Evolutionary conservation across 2,113 vertebrate species (phyloP).

Genomic region (Probosciger aterrimus): DNA sequence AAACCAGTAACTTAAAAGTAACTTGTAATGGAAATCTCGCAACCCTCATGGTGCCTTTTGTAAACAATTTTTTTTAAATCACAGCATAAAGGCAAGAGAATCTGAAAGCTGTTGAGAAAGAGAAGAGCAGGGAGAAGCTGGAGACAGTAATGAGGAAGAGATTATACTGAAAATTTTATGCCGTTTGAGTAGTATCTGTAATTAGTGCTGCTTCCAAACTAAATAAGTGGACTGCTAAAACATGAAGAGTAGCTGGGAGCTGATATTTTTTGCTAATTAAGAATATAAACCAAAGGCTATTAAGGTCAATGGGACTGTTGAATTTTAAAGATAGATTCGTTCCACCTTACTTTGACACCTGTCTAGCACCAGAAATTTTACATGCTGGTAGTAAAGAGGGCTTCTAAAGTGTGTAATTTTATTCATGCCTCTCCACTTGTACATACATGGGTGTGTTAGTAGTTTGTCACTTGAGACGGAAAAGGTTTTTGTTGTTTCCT

Average conservation of each 20-base stretch:
- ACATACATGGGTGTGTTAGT: not conserved
- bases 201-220: slow-evolving; percentile 35
- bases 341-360: not conserved
- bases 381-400: not conserved
- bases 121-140: slow-evolving; percentile 20
- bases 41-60: slow-evolving; percentile 37
- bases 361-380: not conserved
- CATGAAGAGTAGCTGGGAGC: slow-evolving; percentile 21
- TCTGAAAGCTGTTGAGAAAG: slow-evolving; percentile 26
- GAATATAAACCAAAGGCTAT: not conserved
- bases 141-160: slow-evolving; percentile 42
- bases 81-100: slow-evolving; percentile 12
- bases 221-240: slow-evolving; percentile 1
- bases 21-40: slow-evolving; percentile 35
- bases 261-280: slow-evolving; percentile 41
- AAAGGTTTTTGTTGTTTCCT: not conserved
- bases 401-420: slow-evolving; percentile 14
- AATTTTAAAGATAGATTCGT: slow-evolving; percentile 9
- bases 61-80: slow-evolving; percentile 61
- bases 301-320: slow-evolving; percentile 19
- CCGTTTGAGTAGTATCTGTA: slow-evolving; percentile 35
- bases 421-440: not conserved
- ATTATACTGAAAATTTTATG: slow-evolving; percentile 11
- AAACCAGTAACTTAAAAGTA: slow-evolving; percentile 33
- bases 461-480: slow-evolving; percentile 2